Base-by-base conservation (phyloP, 1,140 invertebrate species). In the Zaprionus tsacasi region DNA sequence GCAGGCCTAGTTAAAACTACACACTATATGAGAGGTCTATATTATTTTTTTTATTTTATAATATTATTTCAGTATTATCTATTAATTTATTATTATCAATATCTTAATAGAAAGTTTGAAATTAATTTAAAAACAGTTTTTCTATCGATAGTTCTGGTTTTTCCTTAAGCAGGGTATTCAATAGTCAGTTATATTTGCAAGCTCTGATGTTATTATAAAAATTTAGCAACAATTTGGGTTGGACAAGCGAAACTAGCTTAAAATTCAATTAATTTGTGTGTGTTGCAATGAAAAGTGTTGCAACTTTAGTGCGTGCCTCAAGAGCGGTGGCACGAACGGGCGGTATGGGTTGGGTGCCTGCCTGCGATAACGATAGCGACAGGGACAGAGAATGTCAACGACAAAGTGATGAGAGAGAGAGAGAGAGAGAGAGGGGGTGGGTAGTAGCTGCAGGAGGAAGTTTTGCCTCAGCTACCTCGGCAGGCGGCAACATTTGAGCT, bases 231-330 rank as follows among this genome's bases (percentile, higher is more conserved):
- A 70, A 73, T 80, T 88, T 83, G 55, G 21, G 64, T 45, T 75
- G 73, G 36, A 59, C 52, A 66, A 57, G 74, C 40, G 55, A 89
- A 88, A 88, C 80, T 89, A 88, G 70, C 85, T 83, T 81, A 76
- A 88, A 87, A 88, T 88, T 88, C 73, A 88, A 88, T 88, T 88
- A 83, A 88, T 88, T 89, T 83, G 85, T 89, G 54, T 87, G 54
- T 87, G 80, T 75, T 81, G 82, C 74, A 81, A 81, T 73, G 70
- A 74, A 82, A 85, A 86, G 81, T 85, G 75, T 67, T 72, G 68
- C 68, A 88, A 88, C 78, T 88, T 88, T 78, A 70, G 74, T 81
- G 83, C 85, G 73, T 87, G 73, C 64, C 72, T 68, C 73, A 70
- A 54, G 66, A 69, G 48, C 71, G 36, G 48, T 36, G 43, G 38